Evolutionary conservation across 37 sponge, comb jelly and placozoan species (phyloP).

Genomic region (Geodia barretti): DNA sequence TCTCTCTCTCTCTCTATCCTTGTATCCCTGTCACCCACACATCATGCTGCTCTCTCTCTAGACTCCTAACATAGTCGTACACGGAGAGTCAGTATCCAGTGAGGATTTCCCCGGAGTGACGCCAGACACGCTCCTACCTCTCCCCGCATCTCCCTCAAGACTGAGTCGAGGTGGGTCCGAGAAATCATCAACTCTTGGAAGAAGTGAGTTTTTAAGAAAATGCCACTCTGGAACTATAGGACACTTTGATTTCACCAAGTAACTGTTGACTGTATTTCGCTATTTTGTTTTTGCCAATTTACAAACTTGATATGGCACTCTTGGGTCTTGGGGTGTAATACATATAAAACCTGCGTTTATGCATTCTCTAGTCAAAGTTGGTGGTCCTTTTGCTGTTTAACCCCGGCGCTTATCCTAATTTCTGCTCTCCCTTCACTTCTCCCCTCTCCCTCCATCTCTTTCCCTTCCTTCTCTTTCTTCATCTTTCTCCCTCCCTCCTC

Average conservation of each 20-base stretch:
- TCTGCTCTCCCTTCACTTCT: neutral
- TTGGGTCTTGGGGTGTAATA: too few relatives aligned
- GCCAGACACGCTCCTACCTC: neutral
- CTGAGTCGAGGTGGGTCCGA: neutral
- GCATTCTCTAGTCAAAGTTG: too few relatives aligned
- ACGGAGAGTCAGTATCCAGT: neutral
- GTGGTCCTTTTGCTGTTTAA: too few relatives aligned
- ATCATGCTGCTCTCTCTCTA: too few relatives aligned
- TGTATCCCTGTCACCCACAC: too few relatives aligned
- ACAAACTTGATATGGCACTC: too few relatives aligned
- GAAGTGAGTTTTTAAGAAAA: neutral
- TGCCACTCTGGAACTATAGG: too few relatives aligned
- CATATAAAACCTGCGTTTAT: too few relatives aligned
- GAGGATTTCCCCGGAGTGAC: neutral
- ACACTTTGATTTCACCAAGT: too few relatives aligned
- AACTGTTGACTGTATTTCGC: too few relatives aligned
- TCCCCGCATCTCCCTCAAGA: slow-evolving; percentile 1
- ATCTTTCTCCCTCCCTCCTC: neutral
- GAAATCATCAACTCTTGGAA: slow-evolving; percentile 1
- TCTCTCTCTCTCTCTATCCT: too few relatives aligned
- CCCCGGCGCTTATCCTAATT: slow-evolving; percentile 11
- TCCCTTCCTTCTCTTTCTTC: slow-evolving; percentile 3
- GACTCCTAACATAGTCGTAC: neutral
- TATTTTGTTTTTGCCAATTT: too few relatives aligned
- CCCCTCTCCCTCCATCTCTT: slow-evolving; percentile 3